phyloP scores from a whole-genome alignment of 2,888 invertebrate species.

The Rotaria magnacalcarata region DNA sequence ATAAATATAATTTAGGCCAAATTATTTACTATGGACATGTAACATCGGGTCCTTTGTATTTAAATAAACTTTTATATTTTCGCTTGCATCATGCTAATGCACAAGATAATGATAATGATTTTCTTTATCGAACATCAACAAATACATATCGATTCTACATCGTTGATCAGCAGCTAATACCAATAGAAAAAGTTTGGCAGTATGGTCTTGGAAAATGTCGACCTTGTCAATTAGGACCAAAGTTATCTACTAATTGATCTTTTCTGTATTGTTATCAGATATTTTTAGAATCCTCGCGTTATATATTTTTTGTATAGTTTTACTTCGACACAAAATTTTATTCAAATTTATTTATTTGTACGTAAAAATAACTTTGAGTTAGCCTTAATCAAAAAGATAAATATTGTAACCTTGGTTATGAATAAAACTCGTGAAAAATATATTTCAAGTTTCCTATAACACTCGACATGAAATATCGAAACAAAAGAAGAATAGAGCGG shows the following conservation, averaged over 20 bases:
- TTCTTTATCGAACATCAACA: background rate
- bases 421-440: too few relatives aligned
- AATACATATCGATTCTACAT: background rate
- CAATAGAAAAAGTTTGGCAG: background rate
- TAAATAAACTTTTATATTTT: conserved; percentile 1
- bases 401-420: too few relatives aligned
- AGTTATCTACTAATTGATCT: background rate
- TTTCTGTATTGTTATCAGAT: background rate
- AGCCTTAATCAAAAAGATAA: too few relatives aligned
- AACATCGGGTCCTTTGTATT: background rate
- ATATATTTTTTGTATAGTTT: background rate
- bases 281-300: background rate
- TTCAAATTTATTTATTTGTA: too few relatives aligned
- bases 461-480: background rate
- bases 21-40: background rate
- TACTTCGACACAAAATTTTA: background rate
- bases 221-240: background rate
- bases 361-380: too few relatives aligned
- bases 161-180: background rate
- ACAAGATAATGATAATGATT: conserved; percentile 5
- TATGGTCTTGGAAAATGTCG: background rate
- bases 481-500: background rate
- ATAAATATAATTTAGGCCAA: background rate
- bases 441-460: too few relatives aligned
- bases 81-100: background rate